Evolutionary conservation across 2,113 vertebrate genomes (phyloP).

Genomic region (Seriola aureovittata): DNA sequence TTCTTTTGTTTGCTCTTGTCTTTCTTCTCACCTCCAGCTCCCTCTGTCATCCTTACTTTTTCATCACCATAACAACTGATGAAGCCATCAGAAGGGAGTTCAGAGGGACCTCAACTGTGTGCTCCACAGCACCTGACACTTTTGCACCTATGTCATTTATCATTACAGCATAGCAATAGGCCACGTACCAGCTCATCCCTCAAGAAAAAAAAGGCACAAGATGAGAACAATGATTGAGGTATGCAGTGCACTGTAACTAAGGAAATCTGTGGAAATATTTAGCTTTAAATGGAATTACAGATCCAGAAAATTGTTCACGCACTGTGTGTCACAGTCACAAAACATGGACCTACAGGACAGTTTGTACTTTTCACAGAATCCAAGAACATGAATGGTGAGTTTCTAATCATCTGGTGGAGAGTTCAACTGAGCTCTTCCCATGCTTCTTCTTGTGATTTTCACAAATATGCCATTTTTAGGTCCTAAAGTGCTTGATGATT

Average conservation of each 20-base stretch:
- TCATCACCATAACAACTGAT: not conserved
- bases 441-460: conserved; percentile 79
- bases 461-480: conserved; percentile 92
- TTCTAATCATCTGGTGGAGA: conserved; percentile 19
- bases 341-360: not conserved
- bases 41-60: not conserved
- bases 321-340: not conserved
- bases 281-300: not conserved
- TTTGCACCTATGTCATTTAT: not conserved
- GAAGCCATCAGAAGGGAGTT: not conserved
- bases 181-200: not conserved
- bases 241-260: not conserved
- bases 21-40: not conserved
- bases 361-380: not conserved
- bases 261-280: not conserved
- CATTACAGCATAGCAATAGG: not conserved
- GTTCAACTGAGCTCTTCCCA: not conserved
- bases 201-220: not conserved
- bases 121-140: not conserved
- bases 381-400: not conserved
- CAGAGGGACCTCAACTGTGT: not conserved
- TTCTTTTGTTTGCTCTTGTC: not conserved
- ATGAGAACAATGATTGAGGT: not conserved
- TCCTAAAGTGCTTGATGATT: conserved; percentile 88
- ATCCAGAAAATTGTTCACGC: too few species aligned